These are phyloP conservation scores for Saguinus midas DNA, from an alignment of 2,113 vertebrate species.

Conservation along the genomic window DNA sequence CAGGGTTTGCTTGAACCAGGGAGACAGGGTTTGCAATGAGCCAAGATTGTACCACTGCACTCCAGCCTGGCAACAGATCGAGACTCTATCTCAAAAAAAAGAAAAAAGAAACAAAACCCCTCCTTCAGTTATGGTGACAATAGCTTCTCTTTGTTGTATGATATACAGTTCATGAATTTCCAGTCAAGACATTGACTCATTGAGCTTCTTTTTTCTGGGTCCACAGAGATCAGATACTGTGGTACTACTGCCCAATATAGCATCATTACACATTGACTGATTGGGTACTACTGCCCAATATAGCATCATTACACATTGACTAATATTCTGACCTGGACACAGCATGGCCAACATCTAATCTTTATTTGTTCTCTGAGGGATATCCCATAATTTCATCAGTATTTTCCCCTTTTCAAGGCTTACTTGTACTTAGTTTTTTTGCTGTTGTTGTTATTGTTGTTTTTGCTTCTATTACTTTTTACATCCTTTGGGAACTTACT, in stretches of 20 bases:
- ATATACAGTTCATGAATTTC: neutral
- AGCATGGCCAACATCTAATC: neutral
- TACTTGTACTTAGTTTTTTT: neutral
- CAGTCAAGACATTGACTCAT: neutral
- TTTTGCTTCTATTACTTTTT: neutral
- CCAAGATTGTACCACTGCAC: no score
- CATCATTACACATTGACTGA: neutral
- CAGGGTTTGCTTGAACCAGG: no score
- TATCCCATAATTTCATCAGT: neutral
- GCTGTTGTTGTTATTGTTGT: no score
- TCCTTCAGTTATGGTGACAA: neutral
- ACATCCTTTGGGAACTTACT: neutral
- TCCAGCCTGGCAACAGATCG: no score
- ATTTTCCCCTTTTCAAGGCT: neutral
- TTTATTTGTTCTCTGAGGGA: neutral
- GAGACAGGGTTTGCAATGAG: no score
- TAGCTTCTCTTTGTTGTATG: neutral
- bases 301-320: neutral
- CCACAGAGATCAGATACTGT: neutral
- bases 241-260: neutral
- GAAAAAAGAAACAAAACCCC: no score
- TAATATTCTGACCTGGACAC: neutral
- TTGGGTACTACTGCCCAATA: neutral
- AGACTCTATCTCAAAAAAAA: no score
- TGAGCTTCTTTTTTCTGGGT: neutral